Conservation (phyloP, 1,140 invertebrate species). For the Metaphire vulgaris region DNA sequence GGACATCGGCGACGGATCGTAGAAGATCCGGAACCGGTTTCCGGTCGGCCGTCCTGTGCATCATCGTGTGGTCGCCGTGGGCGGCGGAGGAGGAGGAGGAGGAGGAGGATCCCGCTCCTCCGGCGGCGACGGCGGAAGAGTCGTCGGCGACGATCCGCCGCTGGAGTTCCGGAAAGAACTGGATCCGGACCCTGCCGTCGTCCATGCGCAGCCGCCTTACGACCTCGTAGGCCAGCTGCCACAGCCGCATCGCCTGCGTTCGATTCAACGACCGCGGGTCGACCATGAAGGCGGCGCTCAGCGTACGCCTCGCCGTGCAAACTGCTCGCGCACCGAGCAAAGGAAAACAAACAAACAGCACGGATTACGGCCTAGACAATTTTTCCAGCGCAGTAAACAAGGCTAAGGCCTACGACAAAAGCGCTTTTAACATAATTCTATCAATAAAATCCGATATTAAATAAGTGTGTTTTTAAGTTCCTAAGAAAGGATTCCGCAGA, state of each 20-base stretch:
- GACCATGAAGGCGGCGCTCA: background rate
- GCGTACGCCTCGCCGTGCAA: background rate
- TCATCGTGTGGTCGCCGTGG: background rate
- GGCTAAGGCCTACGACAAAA: background rate
- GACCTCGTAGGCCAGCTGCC: conserved; percentile 1
- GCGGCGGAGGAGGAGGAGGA: too few species aligned
- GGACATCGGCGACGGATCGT: background rate
- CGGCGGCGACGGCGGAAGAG: background rate
- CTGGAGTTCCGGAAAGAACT: background rate
- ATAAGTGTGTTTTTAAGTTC: background rate
- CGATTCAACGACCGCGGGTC: background rate
- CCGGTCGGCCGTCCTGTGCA: background rate
- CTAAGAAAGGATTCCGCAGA: too few species aligned
- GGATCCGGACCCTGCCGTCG: background rate
- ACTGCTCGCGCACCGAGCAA: background rate
- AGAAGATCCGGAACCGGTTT: background rate
- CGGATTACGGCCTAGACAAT: background rate
- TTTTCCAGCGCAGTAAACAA: background rate
- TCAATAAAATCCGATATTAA: background rate
- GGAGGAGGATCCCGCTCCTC: background rate
- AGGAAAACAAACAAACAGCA: background rate
- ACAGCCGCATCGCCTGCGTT: background rate
- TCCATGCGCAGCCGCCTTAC: background rate
- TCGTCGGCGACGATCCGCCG: background rate
- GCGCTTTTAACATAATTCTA: background rate